Evolutionary conservation across 2,888 invertebrate genomes (phyloP).

Genomic region (Drosophila longiperda): DNA sequence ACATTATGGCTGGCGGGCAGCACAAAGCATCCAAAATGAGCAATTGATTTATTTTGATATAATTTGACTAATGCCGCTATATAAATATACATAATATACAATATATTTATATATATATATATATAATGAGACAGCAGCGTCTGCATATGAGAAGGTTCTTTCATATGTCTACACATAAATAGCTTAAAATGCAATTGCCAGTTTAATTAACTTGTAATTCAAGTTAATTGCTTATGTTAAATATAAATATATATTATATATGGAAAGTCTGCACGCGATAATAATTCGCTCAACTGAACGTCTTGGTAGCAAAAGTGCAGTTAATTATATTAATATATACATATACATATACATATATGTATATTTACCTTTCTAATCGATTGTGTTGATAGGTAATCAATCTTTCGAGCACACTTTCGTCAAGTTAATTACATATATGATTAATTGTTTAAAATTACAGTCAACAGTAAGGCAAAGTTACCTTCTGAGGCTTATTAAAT

Average conservation of each 20-base stretch:
- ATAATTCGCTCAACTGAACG: neutral
- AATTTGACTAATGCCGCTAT: conserved; percentile 38
- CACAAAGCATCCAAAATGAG: conserved; percentile 39
- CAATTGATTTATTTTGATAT: conserved; percentile 64
- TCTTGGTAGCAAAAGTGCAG: neutral
- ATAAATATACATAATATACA: neutral
- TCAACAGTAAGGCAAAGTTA: neutral
- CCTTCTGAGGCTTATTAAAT: neutral
- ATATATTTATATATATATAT: neutral
- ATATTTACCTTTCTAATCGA: neutral
- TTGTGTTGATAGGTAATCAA: neutral
- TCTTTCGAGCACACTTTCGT: neutral
- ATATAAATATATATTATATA: neutral
- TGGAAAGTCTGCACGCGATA: neutral
- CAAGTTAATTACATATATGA: neutral
- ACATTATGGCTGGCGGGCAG: conserved; percentile 11
- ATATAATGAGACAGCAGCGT: conserved; percentile 1
- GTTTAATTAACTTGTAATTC: conserved; percentile 3
- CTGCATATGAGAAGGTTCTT: conserved; percentile 3
- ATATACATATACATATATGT: neutral
- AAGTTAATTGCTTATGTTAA: no score
- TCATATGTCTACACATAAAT: neutral
- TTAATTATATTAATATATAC: neutral
- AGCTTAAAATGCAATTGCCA: neutral
- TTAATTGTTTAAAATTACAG: neutral